Conservation (phyloP, 1,140 invertebrate species). For the Eubasilissa regina region DNA sequence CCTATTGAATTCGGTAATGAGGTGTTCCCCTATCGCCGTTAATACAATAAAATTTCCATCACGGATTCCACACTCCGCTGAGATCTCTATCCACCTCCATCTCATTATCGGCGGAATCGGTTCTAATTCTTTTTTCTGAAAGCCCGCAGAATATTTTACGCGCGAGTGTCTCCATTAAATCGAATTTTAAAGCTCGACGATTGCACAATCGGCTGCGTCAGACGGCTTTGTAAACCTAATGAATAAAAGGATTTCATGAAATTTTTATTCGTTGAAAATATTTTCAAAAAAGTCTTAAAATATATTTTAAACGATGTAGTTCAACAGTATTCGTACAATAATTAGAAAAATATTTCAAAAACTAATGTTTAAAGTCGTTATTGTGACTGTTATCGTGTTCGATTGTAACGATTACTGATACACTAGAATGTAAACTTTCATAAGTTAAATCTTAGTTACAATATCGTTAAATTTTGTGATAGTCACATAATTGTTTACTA, state of each 20-base stretch:
- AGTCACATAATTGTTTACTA: too few species aligned
- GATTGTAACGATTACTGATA: too few species aligned
- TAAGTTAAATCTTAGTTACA: too few species aligned
- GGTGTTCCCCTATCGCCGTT: constrained; percentile 56
- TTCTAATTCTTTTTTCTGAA: constrained; percentile 36
- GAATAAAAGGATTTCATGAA: constrained; percentile 21
- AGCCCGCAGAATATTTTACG: constrained; percentile 41
- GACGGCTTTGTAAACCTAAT: constrained; percentile 12
- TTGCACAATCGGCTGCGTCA: constrained; percentile 23
- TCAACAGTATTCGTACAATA: too few species aligned
- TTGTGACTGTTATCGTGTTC: too few species aligned
- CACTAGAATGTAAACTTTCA: too few species aligned
- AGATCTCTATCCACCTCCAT: constrained; percentile 30
- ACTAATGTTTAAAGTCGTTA: too few species aligned
- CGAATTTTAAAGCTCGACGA: constrained; percentile 22
- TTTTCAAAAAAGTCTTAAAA: constrained; percentile 2
- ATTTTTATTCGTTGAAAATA: background rate
- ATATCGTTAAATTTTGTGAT: too few species aligned
- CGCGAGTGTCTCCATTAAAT: constrained; percentile 24
- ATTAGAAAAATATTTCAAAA: too few species aligned
- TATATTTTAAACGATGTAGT: too few species aligned
- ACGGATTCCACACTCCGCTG: constrained; percentile 2
- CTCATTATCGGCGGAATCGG: constrained; percentile 35
- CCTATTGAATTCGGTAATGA: constrained; percentile 60
- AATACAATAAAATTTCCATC: constrained; percentile 59